phyloP scores from a whole-genome alignment of 2,113 vertebrate genomes.

The Callithrix jacchus region DNA sequence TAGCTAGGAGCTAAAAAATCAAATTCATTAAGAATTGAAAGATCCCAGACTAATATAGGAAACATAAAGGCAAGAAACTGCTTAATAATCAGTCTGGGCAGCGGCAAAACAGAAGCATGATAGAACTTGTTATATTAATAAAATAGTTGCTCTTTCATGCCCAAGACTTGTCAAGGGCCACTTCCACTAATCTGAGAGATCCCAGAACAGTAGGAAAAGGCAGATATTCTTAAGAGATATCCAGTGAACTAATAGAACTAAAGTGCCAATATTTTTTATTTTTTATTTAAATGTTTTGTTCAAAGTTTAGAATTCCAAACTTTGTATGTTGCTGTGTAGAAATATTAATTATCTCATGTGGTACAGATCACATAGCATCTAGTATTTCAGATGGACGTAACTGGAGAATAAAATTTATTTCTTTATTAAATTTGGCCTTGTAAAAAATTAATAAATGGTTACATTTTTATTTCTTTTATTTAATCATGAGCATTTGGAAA shows the following conservation, averaged over 20 bases:
- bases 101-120: background rate
- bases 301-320: background rate
- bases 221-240: background rate
- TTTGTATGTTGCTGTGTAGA: background rate
- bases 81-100: background rate
- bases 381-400: background rate
- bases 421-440: too few species aligned
- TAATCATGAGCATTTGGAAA: background rate
- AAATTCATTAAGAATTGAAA: background rate
- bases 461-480: background rate
- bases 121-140: background rate
- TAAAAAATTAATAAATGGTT: background rate
- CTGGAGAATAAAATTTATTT: background rate
- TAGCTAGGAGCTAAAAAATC: background rate
- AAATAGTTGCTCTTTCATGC: background rate
- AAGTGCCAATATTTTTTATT: background rate
- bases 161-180: background rate
- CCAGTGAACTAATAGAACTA: background rate
- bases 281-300: background rate
- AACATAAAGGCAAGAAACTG: background rate
- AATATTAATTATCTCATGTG: background rate
- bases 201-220: background rate
- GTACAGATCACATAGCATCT: background rate
- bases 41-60: background rate
- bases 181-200: background rate